Base-by-base conservation (phyloP, 2,888 invertebrate species). In the Noctua janthe region DNA sequence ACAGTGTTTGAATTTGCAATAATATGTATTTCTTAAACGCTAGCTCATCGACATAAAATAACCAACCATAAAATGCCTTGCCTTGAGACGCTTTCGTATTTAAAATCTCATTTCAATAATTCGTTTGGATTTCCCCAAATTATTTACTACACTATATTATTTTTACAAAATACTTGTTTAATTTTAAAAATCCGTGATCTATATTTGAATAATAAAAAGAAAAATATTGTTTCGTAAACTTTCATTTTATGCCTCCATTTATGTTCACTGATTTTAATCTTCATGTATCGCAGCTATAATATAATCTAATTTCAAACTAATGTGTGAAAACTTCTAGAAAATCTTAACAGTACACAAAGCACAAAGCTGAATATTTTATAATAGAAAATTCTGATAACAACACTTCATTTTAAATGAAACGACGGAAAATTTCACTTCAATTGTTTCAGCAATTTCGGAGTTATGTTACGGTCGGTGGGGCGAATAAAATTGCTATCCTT, bases 401-500 rank as follows among this genome's bases (percentile, higher is more conserved):
- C 51, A n/a, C 15, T 62, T 54, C 13, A 78, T 71, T 84, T 59
- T 74, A 56, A 51, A 86, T 69, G 51, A 73, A 72, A 70, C 39
- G 74, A 49, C 64, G n/a, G 59, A 66, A 75, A 73, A 85, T 75
- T 87, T 74, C 39, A 76, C 78, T 77, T 79, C 39, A 80, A 83
- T 80, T 80, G 78, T 80, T 83, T 80, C 62, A 85, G 74, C 51
- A 76, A 80, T 85, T 85, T 85, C 56, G 35, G 71, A 71, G 82
- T 85, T 82, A 76, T 78, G 76, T 87, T 87, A 86, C 78, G 78
- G 82, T 81, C 76, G 56, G 67, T 59, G 59, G 47, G 56, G 78
- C 78, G 75, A 76, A 85, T 82, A 85, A 85, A 88, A 79, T 88
- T 79, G 82, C 79, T 70, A 59, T 77, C 70, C 78, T 64, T 85